A percentile compares a stretch with the other conserved stretches of the same genome.
Conservation (phyloP, 1,140 invertebrate genomes). For the Drosophila jambulina region DNA sequence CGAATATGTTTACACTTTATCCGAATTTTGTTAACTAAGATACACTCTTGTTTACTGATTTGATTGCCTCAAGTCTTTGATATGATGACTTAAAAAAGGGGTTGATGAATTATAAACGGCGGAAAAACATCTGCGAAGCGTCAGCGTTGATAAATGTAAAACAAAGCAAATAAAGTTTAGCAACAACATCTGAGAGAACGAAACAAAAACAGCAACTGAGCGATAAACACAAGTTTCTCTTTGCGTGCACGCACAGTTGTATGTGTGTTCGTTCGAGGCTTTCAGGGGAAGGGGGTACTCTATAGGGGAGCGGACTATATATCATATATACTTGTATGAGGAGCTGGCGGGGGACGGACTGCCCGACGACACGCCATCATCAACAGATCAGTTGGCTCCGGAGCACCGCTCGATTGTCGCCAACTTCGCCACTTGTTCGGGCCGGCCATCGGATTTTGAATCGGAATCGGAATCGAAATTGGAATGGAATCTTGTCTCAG, state of each 20-base stretch:
- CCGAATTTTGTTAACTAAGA: neutral
- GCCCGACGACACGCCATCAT: constrained; percentile 33
- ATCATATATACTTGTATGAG: neutral
- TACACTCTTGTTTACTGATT: constrained; percentile 5
- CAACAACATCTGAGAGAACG: constrained; percentile 54
- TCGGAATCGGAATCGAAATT: constrained; percentile 24
- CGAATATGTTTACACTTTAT: neutral
- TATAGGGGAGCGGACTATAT: constrained; percentile 10
- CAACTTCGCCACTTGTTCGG: constrained; percentile 61
- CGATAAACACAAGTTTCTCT: constrained; percentile 71
- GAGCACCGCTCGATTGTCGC: constrained; percentile 41
- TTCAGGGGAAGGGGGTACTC: constrained; percentile 18
- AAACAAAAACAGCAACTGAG: constrained; percentile 50
- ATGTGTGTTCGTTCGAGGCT: neutral
- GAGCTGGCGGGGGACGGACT: neutral
- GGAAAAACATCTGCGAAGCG: constrained; percentile 48
- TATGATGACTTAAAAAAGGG: constrained; percentile 41
- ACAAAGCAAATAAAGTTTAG: constrained; percentile 53
- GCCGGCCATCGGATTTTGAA: constrained; percentile 41
- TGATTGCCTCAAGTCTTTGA: neutral
- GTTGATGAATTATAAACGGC: constrained; percentile 44
- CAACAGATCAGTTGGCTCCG: constrained; percentile 51
- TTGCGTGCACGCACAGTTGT: constrained; percentile 28
- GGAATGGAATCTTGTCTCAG: constrained; percentile 72
- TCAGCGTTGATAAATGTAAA: constrained; percentile 65